These are phyloP conservation scores for Antennarius striatus DNA, from an alignment of 2,113 vertebrate genomes.

Conservation along the genomic window DNA sequence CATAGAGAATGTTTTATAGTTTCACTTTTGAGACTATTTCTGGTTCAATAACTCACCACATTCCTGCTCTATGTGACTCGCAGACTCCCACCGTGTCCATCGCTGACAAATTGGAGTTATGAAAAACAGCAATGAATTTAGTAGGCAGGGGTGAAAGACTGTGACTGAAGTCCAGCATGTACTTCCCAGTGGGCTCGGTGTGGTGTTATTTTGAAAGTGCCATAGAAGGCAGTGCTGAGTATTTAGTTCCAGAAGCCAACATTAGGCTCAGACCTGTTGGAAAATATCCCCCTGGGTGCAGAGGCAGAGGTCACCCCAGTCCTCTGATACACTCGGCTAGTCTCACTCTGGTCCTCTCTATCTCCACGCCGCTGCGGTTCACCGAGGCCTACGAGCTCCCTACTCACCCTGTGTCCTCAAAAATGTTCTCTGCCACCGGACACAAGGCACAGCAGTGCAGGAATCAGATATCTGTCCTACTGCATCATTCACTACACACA, in stretches of 20 bases:
- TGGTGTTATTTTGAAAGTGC: slow-evolving; percentile 55
- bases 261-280: slow-evolving; percentile 64
- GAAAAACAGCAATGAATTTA: slow-evolving; percentile 38
- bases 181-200: slow-evolving; percentile 35
- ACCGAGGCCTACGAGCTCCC: slow-evolving; percentile 49
- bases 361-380: slow-evolving; percentile 49
- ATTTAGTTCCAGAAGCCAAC: slow-evolving; percentile 66
- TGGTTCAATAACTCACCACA: slow-evolving; percentile 28
- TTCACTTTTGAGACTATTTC: slow-evolving; percentile 6
- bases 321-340: slow-evolving; percentile 56
- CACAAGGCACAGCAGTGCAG: slow-evolving; percentile 45
- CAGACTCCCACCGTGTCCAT: slow-evolving; percentile 19
- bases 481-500: slow-evolving; percentile 50
- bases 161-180: slow-evolving; percentile 21
- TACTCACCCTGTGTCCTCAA: slow-evolving; percentile 61
- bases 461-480: slow-evolving; percentile 65
- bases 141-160: slow-evolving; percentile 14
- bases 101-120: slow-evolving; percentile 44
- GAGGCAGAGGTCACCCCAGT: slow-evolving; percentile 56
- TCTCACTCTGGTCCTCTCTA: slow-evolving; percentile 48
- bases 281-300: slow-evolving; percentile 51
- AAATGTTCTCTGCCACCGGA: slow-evolving; percentile 64
- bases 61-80: slow-evolving; percentile 28
- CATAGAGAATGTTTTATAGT: not conserved
- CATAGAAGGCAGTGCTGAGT: slow-evolving; percentile 27